Conservation (phyloP, 2,888 invertebrate species). For the Zonitis immaculata region DNA sequence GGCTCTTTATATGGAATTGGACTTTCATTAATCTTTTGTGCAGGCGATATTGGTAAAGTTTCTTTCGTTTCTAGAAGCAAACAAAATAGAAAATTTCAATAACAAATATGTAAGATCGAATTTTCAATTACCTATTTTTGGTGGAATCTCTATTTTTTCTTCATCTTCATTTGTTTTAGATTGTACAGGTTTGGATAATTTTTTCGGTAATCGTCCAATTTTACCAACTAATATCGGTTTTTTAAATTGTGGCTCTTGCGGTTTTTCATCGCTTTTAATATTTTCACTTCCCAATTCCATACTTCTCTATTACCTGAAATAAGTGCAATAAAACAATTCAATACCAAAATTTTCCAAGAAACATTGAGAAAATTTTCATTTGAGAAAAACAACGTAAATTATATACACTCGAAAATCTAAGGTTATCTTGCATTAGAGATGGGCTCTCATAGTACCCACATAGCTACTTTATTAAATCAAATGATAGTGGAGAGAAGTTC, state of each 20-base stretch:
- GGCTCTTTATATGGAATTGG: conserved; percentile 73
- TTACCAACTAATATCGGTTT: conserved; percentile 54
- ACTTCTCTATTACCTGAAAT: not conserved
- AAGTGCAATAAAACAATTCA: too few species aligned
- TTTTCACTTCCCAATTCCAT: not conserved
- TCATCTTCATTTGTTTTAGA: not conserved
- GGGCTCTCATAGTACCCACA: too few species aligned
- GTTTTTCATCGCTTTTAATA: not conserved
- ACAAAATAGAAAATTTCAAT: not conserved
- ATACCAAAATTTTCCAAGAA: too few species aligned
- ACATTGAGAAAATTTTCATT: too few species aligned
- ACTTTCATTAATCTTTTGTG: conserved; percentile 29
- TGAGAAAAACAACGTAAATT: too few species aligned
- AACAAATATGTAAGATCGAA: not conserved
- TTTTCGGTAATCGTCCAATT: conserved; percentile 53
- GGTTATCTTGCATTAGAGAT: too few species aligned
- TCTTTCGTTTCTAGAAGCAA: not conserved
- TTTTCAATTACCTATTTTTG: not conserved
- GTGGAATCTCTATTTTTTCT: not conserved
- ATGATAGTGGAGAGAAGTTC: too few species aligned
- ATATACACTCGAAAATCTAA: too few species aligned
- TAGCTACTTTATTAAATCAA: not conserved
- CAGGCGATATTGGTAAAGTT: too few species aligned
- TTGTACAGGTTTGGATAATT: conserved; percentile 20
- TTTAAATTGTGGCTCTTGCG: conserved; percentile 44